These are phyloP conservation scores for Misgurnus mizolepis DNA, from an alignment of 2,113 vertebrate genomes.

Conservation along the genomic window DNA sequence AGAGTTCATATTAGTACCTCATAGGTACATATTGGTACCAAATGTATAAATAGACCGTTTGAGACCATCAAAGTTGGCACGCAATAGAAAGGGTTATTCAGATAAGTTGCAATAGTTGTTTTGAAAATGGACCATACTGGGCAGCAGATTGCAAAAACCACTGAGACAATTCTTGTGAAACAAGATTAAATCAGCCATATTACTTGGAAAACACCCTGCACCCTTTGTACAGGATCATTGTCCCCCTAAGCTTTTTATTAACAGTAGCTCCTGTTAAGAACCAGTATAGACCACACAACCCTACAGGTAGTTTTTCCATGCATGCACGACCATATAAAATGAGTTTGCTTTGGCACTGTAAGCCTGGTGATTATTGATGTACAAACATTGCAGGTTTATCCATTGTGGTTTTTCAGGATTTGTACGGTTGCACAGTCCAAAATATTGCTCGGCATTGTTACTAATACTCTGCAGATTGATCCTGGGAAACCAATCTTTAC, in stretches of 20 bases:
- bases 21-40: too few species aligned
- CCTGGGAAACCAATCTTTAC: neutral
- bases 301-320: conserved; percentile 2
- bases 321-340: neutral
- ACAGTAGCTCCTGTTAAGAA: conserved; percentile 4
- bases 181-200: neutral
- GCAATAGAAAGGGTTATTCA: neutral
- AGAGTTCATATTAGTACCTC: too few species aligned
- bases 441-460: conserved; percentile 10
- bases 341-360: conserved; percentile 17
- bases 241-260: neutral
- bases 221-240: neutral
- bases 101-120: conserved; percentile 18
- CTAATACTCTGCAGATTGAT: neutral
- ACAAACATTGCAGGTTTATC: conserved; percentile 9
- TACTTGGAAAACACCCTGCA: neutral
- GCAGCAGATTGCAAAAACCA: conserved; percentile 15
- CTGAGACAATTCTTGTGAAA: conserved; percentile 28
- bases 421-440: neutral
- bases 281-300: conserved; percentile 6
- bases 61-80: too few species aligned
- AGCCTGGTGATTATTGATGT: conserved; percentile 25
- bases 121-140: conserved; percentile 17
- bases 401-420: conserved; percentile 5
- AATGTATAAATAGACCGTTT: too few species aligned